Evolutionary conservation across 2,888 invertebrate species (phyloP).

Genomic region (Phyllotreta striolata): DNA sequence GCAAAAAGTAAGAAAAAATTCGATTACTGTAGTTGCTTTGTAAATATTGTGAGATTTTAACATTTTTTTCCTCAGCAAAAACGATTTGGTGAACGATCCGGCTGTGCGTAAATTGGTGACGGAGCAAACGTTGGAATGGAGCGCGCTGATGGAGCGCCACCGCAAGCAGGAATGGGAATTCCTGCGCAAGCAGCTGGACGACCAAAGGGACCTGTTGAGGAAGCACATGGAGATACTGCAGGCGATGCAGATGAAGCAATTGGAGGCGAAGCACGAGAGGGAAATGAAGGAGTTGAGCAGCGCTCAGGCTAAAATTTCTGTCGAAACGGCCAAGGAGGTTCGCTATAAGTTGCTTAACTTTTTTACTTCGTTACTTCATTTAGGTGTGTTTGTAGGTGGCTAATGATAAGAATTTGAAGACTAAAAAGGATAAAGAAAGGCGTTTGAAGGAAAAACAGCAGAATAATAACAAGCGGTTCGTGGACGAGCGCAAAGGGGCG

Average conservation of each 20-base stretch:
- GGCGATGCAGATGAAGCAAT: slow-evolving; percentile 84
- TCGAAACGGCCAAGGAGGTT: slow-evolving; percentile 96
- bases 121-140: slow-evolving; percentile 96
- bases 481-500: slow-evolving; percentile 91
- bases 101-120: slow-evolving; percentile 83
- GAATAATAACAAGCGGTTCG: slow-evolving; percentile 96
- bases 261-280: slow-evolving; percentile 90
- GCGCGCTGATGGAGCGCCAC: slow-evolving; percentile 85
- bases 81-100: slow-evolving; percentile 80
- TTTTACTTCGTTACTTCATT: no score
- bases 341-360: slow-evolving; percentile 12
- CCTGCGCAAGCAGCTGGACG: slow-evolving; percentile 82
- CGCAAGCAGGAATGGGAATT: slow-evolving; percentile 85
- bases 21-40: no score
- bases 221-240: slow-evolving; percentile 85
- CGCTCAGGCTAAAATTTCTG: slow-evolving; percentile 93
- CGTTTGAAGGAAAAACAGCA: slow-evolving; percentile 94
- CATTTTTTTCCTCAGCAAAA: no score
- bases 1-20: slow-evolving; percentile 89
- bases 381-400: slow-evolving; percentile 59
- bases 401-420: slow-evolving; percentile 95
- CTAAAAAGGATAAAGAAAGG: slow-evolving; percentile 96
- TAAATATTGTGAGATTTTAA: slow-evolving; percentile 6
- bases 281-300: slow-evolving; percentile 96
- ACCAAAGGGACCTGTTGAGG: slow-evolving; percentile 76